A percentile compares a stretch with the other conserved stretches of the same genome.
Conservation (phyloP, 1,140 invertebrate genomes). For the Teleopsis dalmanni region DNA sequence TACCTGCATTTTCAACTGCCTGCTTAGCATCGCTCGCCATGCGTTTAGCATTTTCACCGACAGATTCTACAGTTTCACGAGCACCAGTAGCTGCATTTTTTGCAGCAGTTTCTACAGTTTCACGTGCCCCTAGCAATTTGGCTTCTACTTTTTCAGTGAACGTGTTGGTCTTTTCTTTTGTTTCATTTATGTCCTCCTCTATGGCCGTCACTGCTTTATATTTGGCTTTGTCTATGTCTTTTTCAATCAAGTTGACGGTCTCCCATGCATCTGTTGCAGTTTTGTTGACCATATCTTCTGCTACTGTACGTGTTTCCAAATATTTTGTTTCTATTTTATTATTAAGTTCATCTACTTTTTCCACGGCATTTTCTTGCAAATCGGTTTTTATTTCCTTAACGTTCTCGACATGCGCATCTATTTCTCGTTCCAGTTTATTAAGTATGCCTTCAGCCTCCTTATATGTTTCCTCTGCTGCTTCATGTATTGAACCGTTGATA, state of each 20-base stretch:
- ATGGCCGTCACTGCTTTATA: background rate
- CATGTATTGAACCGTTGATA: background rate
- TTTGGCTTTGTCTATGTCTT: background rate
- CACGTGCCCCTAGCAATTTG: constrained; percentile 9
- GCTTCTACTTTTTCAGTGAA: constrained; percentile 1
- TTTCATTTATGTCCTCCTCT: background rate
- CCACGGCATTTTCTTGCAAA: background rate
- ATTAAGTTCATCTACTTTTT: background rate
- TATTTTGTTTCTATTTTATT: background rate
- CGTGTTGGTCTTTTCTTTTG: constrained; percentile 2
- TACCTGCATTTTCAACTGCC: constrained; percentile 20
- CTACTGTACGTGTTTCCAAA: background rate
- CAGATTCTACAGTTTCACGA: constrained; percentile 25
- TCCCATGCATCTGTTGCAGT: background rate
- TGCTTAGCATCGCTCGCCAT: constrained; percentile 27
- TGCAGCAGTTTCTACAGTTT: constrained; percentile 18
- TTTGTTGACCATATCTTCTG: background rate
- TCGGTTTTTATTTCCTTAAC: background rate
- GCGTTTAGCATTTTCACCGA: constrained; percentile 25
- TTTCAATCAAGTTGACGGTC: background rate
- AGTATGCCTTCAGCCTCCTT: background rate
- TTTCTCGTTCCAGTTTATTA: background rate
- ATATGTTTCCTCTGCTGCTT: background rate
- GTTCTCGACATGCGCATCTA: background rate
- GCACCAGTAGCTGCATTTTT: constrained; percentile 18